Conservation (phyloP, 2,113 vertebrate species). For the Laticauda colubrina region DNA sequence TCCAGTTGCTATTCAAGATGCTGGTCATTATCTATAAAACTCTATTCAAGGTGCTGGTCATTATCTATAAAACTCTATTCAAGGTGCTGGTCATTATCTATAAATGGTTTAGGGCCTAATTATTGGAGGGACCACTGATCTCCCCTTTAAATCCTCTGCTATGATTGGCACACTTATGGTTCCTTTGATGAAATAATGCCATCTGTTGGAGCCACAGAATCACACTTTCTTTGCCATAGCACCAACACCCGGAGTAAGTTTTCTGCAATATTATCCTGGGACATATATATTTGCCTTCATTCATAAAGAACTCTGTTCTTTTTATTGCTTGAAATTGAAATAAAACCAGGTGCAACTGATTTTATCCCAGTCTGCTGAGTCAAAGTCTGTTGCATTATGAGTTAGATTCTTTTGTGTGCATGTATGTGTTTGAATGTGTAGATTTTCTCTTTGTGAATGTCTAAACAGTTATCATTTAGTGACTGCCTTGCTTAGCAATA, state of each 20-base stretch:
- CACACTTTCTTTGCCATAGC: not conserved
- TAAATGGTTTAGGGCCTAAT: not conserved
- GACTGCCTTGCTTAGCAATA: not conserved
- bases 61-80: not conserved
- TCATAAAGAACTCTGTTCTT: not conserved
- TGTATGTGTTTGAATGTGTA: not conserved
- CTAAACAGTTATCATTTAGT: not conserved
- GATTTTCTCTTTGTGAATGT: not conserved
- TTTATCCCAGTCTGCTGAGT: not conserved
- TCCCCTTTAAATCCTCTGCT: not conserved
- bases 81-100: too few relatives aligned
- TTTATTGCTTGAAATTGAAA: not conserved
- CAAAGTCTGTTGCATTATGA: not conserved
- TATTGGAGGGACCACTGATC: not conserved
- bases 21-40: not conserved
- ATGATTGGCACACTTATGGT: not conserved
- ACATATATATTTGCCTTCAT: not conserved
- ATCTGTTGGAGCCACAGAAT: not conserved
- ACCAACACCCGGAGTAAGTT: not conserved
- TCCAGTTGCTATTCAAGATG: not conserved
- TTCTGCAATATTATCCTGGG: not conserved
- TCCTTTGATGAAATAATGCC: not conserved
- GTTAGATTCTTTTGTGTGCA: not conserved
- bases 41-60: not conserved
- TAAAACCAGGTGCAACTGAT: not conserved